Evolutionary conservation across 1,140 invertebrate genomes (phyloP).

Genomic region (Drosophila sulfurigaster): DNA sequence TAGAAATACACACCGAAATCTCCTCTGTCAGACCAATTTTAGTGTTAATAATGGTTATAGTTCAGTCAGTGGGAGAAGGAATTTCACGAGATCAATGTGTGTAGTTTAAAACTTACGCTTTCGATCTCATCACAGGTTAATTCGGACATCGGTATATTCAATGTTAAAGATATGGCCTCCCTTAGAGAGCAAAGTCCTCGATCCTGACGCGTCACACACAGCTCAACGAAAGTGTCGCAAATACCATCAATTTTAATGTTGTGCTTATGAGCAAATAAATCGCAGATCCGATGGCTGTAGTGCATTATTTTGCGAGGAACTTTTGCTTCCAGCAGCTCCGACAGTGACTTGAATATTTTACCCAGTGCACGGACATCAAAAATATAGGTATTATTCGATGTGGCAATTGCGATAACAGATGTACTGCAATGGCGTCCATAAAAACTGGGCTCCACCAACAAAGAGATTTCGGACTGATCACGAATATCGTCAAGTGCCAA

Average conservation of each 20-base stretch:
- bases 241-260: conserved; percentile 46
- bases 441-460: conserved; percentile 61
- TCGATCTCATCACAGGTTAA: conserved; percentile 49
- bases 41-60: too few species aligned
- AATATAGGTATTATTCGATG: conserved; percentile 48
- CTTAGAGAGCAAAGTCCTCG: conserved; percentile 17
- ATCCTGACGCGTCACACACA: conserved; percentile 46
- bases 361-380: conserved; percentile 59
- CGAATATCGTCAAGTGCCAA: conserved; percentile 46
- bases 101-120: conserved; percentile 4
- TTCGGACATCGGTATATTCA: conserved; percentile 35
- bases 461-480: conserved; percentile 47
- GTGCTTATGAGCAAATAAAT: conserved; percentile 43
- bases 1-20: too few species aligned
- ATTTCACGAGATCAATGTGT: too few species aligned
- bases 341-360: conserved; percentile 42
- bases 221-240: conserved; percentile 52
- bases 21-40: too few species aligned
- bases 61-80: too few species aligned
- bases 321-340: conserved; percentile 36
- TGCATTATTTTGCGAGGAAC: conserved; percentile 57
- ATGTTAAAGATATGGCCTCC: conserved; percentile 48
- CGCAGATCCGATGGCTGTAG: conserved; percentile 59
- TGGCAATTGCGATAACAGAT: conserved; percentile 54
- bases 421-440: conserved; percentile 54